phyloP scores from a whole-genome alignment of 2,888 invertebrate genomes.

The Pyrocoelia pectoralis region DNA sequence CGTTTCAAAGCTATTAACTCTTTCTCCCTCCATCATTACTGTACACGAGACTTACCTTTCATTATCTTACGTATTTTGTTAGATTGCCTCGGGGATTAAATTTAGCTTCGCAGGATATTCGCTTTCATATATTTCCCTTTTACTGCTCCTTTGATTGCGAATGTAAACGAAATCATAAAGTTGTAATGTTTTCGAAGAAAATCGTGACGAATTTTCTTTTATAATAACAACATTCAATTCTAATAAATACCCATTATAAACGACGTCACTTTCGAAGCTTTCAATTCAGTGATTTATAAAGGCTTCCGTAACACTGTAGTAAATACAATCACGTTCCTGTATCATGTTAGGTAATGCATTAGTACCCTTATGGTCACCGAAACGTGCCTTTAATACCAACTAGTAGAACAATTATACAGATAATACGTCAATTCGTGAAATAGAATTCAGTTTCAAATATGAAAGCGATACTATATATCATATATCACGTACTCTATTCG shows the following conservation, averaged over 20 bases:
- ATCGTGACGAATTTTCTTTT: constrained; percentile 18
- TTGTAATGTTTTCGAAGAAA: constrained; percentile 28
- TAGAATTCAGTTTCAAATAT: not conserved
- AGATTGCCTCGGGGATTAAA: constrained; percentile 38
- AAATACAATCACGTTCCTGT: constrained; percentile 8
- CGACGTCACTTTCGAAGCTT: not conserved
- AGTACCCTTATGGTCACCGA: constrained; percentile 24
- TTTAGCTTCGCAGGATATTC: constrained; percentile 36
- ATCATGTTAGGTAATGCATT: constrained; percentile 18
- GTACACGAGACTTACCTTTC: constrained; percentile 39
- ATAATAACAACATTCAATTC: not conserved
- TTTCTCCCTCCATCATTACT: constrained; percentile 35
- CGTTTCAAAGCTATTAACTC: constrained; percentile 49
- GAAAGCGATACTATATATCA: not conserved
- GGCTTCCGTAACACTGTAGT: not conserved
- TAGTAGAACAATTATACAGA: constrained; percentile 36
- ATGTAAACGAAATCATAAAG: constrained; percentile 34
- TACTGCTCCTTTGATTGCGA: constrained; percentile 34
- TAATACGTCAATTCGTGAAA: constrained; percentile 1
- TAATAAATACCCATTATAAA: not conserved
- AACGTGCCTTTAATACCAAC: constrained; percentile 37
- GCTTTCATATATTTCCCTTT: constrained; percentile 34
- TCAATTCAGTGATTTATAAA: constrained; percentile 4
- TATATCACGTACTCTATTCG: not conserved
- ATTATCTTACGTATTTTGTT: constrained; percentile 41